These are phyloP conservation scores for Gryllus bimaculatus DNA, from an alignment of 1,140 invertebrate genomes.

Conservation along the genomic window DNA sequence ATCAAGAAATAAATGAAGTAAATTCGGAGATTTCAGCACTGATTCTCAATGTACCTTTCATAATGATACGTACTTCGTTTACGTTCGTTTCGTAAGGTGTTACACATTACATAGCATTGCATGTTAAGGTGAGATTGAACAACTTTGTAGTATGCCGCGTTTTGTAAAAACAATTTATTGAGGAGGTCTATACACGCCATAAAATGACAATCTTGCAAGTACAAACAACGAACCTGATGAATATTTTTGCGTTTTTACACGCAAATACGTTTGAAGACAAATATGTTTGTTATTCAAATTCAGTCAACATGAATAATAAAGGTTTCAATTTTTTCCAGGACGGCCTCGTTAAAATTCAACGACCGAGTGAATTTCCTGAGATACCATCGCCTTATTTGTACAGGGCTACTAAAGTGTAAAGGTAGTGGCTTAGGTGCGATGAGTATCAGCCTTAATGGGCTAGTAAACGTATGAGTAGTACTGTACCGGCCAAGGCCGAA, in stretches of 20 bases:
- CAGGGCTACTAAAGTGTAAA: neutral
- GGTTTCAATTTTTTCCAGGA: neutral
- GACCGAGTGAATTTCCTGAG: neutral
- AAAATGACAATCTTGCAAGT: neutral
- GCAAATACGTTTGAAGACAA: too few species aligned
- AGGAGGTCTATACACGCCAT: neutral
- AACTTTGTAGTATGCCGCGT: neutral
- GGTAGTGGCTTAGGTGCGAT: neutral
- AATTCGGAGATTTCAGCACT: too few species aligned
- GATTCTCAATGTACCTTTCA: too few species aligned
- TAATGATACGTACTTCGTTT: too few species aligned
- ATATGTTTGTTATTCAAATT: neutral
- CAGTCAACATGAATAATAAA: neutral
- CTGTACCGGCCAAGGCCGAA: neutral
- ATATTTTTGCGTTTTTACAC: too few species aligned
- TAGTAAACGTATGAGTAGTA: neutral
- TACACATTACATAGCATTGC: too few species aligned
- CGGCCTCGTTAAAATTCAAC: neutral
- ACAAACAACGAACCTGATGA: too few species aligned
- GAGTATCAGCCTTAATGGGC: neutral
- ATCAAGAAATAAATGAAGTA: too few species aligned
- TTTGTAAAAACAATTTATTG: neutral
- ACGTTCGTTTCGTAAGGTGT: too few species aligned
- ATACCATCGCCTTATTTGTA: neutral
- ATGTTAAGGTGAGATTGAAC: neutral